These are phyloP conservation scores for Alligator mississippiensis DNA, from an alignment of 2,113 vertebrate genomes.

Conservation along the genomic window DNA sequence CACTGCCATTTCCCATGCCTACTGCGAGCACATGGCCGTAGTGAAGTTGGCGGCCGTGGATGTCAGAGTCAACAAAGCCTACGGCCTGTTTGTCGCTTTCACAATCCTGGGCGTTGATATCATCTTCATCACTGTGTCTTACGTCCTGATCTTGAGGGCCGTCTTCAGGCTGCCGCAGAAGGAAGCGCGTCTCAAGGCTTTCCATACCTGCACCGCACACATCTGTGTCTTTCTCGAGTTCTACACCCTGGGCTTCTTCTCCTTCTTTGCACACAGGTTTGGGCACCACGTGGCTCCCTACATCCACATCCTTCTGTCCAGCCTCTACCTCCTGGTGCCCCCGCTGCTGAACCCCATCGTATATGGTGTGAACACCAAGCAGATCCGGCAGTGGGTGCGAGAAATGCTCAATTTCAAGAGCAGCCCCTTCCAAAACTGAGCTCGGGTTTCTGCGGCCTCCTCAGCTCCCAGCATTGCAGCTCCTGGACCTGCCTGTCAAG, in stretches of 20 bases:
- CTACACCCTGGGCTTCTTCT: conserved; percentile 49
- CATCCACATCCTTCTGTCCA: conserved; percentile 57
- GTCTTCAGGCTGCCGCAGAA: conserved; percentile 44
- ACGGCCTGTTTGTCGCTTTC: conserved; percentile 51
- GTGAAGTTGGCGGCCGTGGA: conserved; percentile 55
- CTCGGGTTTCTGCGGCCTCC: too few relatives aligned
- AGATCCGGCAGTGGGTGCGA: conserved; percentile 31
- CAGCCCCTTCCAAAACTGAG: too few relatives aligned
- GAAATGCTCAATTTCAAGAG: background rate
- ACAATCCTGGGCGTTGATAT: conserved; percentile 29
- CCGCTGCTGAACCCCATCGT: conserved; percentile 71
- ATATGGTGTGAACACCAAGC: conserved; percentile 65
- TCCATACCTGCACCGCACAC: conserved; percentile 66
- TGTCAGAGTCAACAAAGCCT: background rate
- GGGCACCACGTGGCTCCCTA: conserved; percentile 33
- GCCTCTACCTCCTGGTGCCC: conserved; percentile 60
- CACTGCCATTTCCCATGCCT: conserved; percentile 38
- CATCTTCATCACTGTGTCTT: conserved; percentile 57
- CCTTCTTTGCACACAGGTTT: conserved; percentile 61
- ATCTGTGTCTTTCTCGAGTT: conserved; percentile 59
- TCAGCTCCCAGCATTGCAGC: too few relatives aligned
- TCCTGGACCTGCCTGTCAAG: too few relatives aligned
- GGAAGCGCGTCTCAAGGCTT: conserved; percentile 61
- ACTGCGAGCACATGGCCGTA: conserved; percentile 68
- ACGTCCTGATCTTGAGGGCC: conserved; percentile 50